A percentile compares a stretch with the other conserved stretches of the same genome.
Evolutionary conservation across 2,113 vertebrate genomes (phyloP).

Genomic region (Poecile atricapillus): DNA sequence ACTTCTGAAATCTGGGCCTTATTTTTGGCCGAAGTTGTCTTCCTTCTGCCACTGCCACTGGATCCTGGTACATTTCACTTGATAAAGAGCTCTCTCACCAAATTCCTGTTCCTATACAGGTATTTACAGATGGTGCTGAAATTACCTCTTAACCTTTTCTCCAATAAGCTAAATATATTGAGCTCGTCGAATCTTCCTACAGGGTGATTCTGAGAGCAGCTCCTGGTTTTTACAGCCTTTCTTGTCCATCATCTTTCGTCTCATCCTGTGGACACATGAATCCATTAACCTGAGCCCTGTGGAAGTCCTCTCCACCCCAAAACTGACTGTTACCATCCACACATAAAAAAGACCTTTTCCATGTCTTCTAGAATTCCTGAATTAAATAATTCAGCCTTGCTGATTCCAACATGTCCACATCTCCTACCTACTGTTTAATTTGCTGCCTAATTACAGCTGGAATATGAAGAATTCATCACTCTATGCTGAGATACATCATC

Average conservation of each 20-base stretch:
- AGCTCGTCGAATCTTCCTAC: not conserved
- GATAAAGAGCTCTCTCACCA: not conserved
- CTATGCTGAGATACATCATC: not conserved
- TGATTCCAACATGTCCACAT: not conserved
- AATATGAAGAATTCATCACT: constrained; percentile 36
- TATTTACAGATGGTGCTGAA: not conserved
- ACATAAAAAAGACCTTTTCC: not conserved
- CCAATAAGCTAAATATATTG: not conserved
- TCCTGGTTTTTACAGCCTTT: not conserved
- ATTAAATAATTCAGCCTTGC: not conserved
- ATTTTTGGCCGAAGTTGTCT: not conserved
- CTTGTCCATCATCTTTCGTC: not conserved
- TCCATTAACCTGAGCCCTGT: not conserved
- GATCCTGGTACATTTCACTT: not conserved
- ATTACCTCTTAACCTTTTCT: not conserved
- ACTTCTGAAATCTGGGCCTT: not conserved
- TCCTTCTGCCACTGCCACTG: not conserved
- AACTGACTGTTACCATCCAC: not conserved
- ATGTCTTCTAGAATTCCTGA: not conserved
- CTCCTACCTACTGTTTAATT: constrained; percentile 47
- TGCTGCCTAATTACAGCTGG: constrained; percentile 21
- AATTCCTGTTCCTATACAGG: not conserved
- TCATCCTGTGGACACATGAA: not conserved
- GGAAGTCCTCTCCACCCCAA: not conserved
- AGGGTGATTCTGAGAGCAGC: not conserved